Evolutionary conservation across 2,113 vertebrate species (phyloP), one percentile per base, ranked within the genome.

Genomic region (Eulemur rufifrons): DNA sequence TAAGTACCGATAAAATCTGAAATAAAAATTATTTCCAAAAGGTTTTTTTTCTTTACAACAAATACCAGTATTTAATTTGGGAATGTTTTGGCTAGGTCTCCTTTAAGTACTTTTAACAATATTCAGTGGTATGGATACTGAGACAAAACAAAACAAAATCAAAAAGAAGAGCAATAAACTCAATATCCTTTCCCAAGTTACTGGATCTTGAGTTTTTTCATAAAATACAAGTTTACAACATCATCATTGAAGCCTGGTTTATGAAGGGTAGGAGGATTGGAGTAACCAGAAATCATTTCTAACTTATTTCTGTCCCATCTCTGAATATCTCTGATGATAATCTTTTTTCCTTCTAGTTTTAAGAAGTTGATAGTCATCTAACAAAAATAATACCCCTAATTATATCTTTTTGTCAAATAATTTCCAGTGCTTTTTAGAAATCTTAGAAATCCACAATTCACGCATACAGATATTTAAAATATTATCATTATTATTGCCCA

Each of bases 11-110:
- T 92, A 96, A 94, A 95, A 71, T 54, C 2, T 73, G 1, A 23
- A 96, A 80, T 87, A 94, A 96, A 94, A 45, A 3, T 56, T 42
- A 73, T 85, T 97, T 98, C 76, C 4, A 64, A 87, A 84, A 15
- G 32, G 34, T 23, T 95, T 95, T 45, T 96, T 54, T 64, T 76
- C 64, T 81, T 91, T 66, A 56, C 6, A 86, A 76, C 86, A 92
- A 76, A 69, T 5, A 92, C 78, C 61, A 94, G 17, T 89, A 47
- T 21, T 90, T 96, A 39, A 86, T 63, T 47, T 94, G 52, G 83
- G 15, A 39, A 13, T 4, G 6, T 93, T 94, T 94, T 87, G 78
- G 52, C 25, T 90, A 66, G 73, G 76, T 42, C 1, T 56, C 89
- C 0, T 3, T 89, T 78, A 76, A 10, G 10, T 15, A 1, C 1